phyloP scores from a whole-genome alignment of 2,113 vertebrate species.

The Nanorana parkeri region DNA sequence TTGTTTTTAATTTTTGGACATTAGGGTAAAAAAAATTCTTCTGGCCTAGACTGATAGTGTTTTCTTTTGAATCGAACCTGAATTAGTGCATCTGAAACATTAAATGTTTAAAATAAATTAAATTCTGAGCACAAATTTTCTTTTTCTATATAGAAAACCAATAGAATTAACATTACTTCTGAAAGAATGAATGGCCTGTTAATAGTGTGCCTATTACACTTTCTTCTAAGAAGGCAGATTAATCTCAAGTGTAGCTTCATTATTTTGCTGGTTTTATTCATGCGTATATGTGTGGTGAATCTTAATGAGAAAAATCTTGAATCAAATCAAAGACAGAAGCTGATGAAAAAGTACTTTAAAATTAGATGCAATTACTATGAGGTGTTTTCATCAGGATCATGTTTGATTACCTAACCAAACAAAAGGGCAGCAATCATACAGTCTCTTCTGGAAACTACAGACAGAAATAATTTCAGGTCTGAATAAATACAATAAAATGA shows the following conservation, averaged over 20 bases:
- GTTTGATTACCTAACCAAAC: conserved; percentile 55
- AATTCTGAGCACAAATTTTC: conserved; percentile 39
- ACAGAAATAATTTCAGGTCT: conserved; percentile 18
- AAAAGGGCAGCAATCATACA: conserved; percentile 34
- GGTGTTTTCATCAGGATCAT: conserved; percentile 55
- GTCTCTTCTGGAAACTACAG: conserved; percentile 2
- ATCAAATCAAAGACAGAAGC: conserved; percentile 56
- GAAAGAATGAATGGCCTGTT: conserved; percentile 56
- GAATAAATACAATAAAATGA: conserved; percentile 24
- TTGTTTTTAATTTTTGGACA: too few species aligned
- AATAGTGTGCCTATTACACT: conserved; percentile 56
- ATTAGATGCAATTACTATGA: conserved; percentile 57
- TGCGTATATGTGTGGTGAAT: conserved; percentile 53
- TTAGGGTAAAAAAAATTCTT: too few species aligned
- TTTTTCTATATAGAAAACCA: conserved; percentile 42
- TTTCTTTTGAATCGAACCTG: conserved; percentile 22
- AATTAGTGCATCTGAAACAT: conserved; percentile 2
- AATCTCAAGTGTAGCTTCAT: conserved; percentile 58
- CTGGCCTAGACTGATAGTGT: not conserved
- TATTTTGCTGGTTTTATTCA: conserved; percentile 58
- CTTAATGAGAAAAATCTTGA: conserved; percentile 56
- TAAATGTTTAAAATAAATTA: conserved; percentile 51
- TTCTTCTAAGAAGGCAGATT: conserved; percentile 56
- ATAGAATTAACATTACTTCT: conserved; percentile 55
- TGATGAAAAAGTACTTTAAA: conserved; percentile 58